Base-by-base conservation (phyloP, 35 echinoderm and acorn worm species). In the Ophioderma brevispina region DNA sequence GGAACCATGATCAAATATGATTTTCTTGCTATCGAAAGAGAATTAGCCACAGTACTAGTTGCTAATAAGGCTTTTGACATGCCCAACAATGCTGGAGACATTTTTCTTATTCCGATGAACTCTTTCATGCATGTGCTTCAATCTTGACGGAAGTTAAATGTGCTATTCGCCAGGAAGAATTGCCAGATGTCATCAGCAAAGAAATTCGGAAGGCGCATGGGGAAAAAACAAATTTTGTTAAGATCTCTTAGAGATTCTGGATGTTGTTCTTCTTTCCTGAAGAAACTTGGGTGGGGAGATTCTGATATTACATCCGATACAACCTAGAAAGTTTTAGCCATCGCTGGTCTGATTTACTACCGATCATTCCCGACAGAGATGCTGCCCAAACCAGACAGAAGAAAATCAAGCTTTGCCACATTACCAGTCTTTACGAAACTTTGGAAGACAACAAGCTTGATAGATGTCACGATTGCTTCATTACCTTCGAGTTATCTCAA, bases 261-360 rank as follows among this genome's bases (percentile, higher is more conserved):
- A 86, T 23, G 84, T 75, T 0, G 32, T 86, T 25, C 33, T 86
- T 42, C 31, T 31, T 39, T 86, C n/a, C 34, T 86, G 25, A 86
- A 75, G 84, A 86, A 56, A 76, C 64, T n/a, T 55, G 25, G 56
- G 84, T 37, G 84, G 84, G 10, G 55, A 86, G n/a, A n/a, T n/a
- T n/a, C n/a, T n/a, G n/a, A n/a, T n/a, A n/a, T n/a, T n/a, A n/a
- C n/a, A n/a, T 13, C 84, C 84, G 36, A 55, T 38, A 35, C 35
- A 23, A 17, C 23, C 56, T 86, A 35, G 17, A 86, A 11, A 55
- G 59, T 18, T 86, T 38, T 18, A 75, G 64, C 34, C 64, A 70
- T 18, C 31, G 40, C 23, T 86, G 84, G 84, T 38, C 5, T 0
- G 13, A 32, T 15, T 21, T 86, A 42, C 35, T 76, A 32, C n/a